Base-by-base conservation (phyloP, 2,888 invertebrate genomes). In the Cheilosia grossa region DNA sequence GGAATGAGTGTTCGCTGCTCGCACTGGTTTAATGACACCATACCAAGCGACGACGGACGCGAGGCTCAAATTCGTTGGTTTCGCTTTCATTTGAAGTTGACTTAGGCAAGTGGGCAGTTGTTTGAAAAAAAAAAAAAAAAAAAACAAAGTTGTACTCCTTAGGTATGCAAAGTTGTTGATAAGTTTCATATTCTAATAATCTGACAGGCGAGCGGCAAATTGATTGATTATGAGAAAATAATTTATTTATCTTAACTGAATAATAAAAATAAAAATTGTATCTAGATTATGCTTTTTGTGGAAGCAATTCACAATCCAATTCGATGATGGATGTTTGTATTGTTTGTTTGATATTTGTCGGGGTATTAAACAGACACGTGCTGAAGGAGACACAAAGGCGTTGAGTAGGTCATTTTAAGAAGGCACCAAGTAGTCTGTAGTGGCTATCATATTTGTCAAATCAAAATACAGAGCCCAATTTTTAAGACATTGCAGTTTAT, bases 61-160 rank as follows among this genome's bases (percentile, higher is more conserved):
- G 19, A n/a, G 47, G 19, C 15, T 42, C 4, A 49, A 37, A 49
- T 58, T 58, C 5, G 37, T 58, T 47, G 47, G 37, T 70, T 70
- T 70, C 49, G 49, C 59, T 70, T 70, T 70, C 70, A 59, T 70
- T 70, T 58, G 27, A 70, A 70, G 70, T 70, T 58, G 58, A 27
- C 56, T 56, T 67, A 27, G 17, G 9, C 19, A 19, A 53, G 40
- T n/a, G 53, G 42, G 24, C 40, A 10, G 24, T 40, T 17, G 10
- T 27, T 33, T 47, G 21, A 2, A 24, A 24, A 21, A 21, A 21
- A 21, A 21, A 53, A 53, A 51, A 51, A 3, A 21, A 27, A 27
- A 27, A 6, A 6, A 30, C 15, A 53, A 15, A 2, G 13, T 15
- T n/a, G 15, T 27, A 54, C 54, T 17, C 47, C 47, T 47, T 33